Evolutionary conservation across 1,140 invertebrate species (phyloP), one percentile per base, ranked within the genome.

Genomic region (Bombus superbus): DNA sequence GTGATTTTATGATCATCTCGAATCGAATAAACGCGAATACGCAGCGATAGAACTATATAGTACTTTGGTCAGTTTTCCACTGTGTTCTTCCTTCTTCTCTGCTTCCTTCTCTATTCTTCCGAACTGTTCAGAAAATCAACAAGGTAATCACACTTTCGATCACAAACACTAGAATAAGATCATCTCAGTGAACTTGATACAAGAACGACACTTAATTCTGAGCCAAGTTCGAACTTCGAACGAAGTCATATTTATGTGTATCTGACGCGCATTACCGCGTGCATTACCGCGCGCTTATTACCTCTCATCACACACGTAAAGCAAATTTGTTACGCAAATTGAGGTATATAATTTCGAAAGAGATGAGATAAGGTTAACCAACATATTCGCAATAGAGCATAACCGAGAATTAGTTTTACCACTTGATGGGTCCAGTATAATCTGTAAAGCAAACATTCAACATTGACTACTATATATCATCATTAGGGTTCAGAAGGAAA

Each of bases 341-440:
- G 42, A 59, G 10, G 44, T 18, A 44, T 28, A 6, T 15, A 72
- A 47, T 28, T 32, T 2, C 47, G 72, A 22, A 88, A 84, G 4
- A 92, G 2, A 5, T 66, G 86, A 11, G 88, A 88, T 11, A 92
- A 18, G 0, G 80, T 62, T 8, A 92, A 44, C 95, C 95, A 95
- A 32, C 91, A 81, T 22, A 95, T 28, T 84, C 93, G 92, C 13
- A 95, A 40, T 0, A 93, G 28, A 9, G 89, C 82, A 35, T 94
- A 95, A 6, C 90, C 91, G 9, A 95, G 59, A 4, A 95, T 78
- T 1, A 94, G 22, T 86, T 95, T 95, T 3, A 94, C 68, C 53
- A 87, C 91, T 85, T 95, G 94, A 91, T 95, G 95, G 18, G 94
- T 90, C 93, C 94, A 95, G 47, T 94, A 95, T 91, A 95, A 93